Percentiles rank a stretch among this genome's conserved stretches.
These are phyloP conservation scores for Morphnarchus princeps DNA, from an alignment of 2,113 vertebrate species.

Conservation along the genomic window DNA sequence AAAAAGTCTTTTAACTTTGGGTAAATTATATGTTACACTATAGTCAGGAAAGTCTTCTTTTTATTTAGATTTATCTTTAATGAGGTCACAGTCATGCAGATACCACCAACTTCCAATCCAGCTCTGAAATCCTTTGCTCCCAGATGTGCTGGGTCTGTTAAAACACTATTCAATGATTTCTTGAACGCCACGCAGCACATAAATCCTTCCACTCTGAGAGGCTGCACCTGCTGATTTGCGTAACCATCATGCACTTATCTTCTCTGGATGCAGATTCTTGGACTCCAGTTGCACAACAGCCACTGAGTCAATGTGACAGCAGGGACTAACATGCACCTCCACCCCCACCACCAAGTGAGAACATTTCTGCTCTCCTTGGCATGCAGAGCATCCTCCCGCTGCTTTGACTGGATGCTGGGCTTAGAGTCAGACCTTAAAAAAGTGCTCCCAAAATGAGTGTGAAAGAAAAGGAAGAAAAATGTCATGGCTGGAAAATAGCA, in stretches of 20 bases:
- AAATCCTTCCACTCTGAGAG: background rate
- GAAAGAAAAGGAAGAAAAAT: background rate
- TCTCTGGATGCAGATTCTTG: background rate
- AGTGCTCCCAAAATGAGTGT: background rate
- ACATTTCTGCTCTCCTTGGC: background rate
- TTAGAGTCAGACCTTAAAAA: background rate
- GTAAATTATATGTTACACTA: background rate
- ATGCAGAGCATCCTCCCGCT: background rate
- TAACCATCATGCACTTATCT: background rate
- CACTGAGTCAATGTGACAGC: background rate
- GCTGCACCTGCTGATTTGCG: background rate
- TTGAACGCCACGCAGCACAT: background rate
- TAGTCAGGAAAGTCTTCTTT: background rate
- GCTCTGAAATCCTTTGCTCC: background rate
- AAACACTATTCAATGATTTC: background rate
- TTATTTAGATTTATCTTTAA: background rate
- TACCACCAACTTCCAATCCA: background rate
- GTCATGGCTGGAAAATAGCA: background rate
- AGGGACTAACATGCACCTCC: background rate
- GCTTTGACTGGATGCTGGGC: background rate
- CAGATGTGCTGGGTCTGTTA: background rate
- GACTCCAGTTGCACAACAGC: background rate
- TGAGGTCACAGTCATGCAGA: background rate
- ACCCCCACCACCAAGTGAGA: background rate
- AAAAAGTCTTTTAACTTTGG: background rate